phyloP scores from a whole-genome alignment of 1,140 invertebrate species.

The Orussus abietinus region DNA sequence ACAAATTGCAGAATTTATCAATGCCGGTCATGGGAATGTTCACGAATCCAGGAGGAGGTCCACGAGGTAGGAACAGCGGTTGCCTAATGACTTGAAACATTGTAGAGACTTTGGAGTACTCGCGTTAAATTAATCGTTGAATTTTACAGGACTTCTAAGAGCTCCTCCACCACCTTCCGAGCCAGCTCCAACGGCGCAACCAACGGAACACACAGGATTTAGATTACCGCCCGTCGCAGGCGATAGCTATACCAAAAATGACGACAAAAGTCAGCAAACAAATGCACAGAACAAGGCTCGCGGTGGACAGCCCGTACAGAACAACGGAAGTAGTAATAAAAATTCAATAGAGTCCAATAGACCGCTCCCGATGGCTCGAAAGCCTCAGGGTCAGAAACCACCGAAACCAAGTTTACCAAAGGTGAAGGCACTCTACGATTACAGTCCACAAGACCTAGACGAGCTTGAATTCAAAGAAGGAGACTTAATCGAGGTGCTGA shows the following conservation, averaged over 20 bases:
- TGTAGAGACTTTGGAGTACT: constrained; percentile 8
- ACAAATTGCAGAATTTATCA: constrained; percentile 24
- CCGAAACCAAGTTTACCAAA: constrained; percentile 51
- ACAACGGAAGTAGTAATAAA: not conserved
- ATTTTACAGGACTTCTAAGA: constrained; percentile 29
- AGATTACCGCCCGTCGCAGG: constrained; percentile 25
- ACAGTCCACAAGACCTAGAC: constrained; percentile 66
- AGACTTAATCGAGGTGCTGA: constrained; percentile 63
- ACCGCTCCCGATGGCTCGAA: not conserved
- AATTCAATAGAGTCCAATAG: constrained; percentile 18
- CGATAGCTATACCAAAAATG: constrained; percentile 9
- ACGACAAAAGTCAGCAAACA: constrained; percentile 4
- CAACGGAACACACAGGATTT: constrained; percentile 38
- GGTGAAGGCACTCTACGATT: constrained; percentile 63
- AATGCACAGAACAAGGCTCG: constrained; percentile 4
- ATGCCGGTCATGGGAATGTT: constrained; percentile 32
- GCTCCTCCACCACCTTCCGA: constrained; percentile 55
- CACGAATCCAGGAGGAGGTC: constrained; percentile 24
- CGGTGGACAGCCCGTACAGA: too few species aligned
- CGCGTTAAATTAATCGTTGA: constrained; percentile 7
- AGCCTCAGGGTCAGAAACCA: too few species aligned
- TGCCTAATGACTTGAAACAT: not conserved
- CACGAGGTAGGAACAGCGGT: constrained; percentile 28
- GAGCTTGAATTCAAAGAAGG: constrained; percentile 64
- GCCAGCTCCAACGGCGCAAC: constrained; percentile 55